phyloP scores from a whole-genome alignment of 2,888 invertebrate genomes.

The Epirrhoe alternata region DNA sequence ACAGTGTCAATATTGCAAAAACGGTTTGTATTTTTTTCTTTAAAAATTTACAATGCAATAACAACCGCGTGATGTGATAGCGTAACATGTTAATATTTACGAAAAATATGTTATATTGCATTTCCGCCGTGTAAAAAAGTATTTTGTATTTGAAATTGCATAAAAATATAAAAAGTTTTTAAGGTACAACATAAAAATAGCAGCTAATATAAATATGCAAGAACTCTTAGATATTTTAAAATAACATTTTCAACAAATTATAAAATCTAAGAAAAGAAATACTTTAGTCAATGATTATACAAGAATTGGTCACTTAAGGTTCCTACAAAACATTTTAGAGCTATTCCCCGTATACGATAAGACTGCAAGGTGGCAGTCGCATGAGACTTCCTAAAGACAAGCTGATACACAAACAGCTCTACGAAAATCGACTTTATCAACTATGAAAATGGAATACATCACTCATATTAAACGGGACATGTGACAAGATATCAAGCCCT shows the following conservation, averaged over 20 bases:
- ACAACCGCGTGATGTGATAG: conserved; percentile 32
- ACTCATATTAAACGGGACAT: background rate
- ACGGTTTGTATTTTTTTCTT: conserved; percentile 34
- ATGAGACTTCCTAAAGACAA: conserved; percentile 69
- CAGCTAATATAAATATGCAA: background rate
- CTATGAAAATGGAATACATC: background rate
- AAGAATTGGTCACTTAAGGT: background rate
- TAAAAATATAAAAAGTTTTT: background rate
- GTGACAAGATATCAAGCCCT: background rate
- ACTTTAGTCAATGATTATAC: background rate
- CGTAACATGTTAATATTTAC: conserved; percentile 40
- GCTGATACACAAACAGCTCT: background rate
- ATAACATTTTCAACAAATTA: background rate
- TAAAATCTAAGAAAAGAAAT: background rate
- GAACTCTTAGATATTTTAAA: background rate
- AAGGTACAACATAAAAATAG: background rate
- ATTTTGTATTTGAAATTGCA: conserved; percentile 15
- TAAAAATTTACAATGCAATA: conserved; percentile 39
- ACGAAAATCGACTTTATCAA: background rate
- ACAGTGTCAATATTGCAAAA: conserved; percentile 38
- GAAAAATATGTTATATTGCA: conserved; percentile 33
- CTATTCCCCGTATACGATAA: conserved; percentile 53
- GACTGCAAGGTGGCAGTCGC: conserved; percentile 53
- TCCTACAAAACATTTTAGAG: conserved; percentile 38
- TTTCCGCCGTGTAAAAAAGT: conserved; percentile 21